Base-by-base conservation (phyloP, 2,797 vertebrate species). In the Acanthornis magna region DNA sequence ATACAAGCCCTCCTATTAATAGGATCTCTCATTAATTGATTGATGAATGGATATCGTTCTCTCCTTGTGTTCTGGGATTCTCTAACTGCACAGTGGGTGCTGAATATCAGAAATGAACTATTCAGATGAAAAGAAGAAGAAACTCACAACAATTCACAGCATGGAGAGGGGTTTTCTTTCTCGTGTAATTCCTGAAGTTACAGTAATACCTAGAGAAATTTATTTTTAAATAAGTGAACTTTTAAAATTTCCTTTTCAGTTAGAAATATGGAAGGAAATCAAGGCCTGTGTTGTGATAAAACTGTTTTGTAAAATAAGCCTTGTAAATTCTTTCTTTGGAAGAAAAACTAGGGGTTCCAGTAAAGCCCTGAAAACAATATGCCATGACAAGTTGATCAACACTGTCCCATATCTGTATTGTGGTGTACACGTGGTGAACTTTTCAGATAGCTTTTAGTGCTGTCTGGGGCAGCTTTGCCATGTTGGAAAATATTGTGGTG, bases 1-100 rank as follows among this genome's bases (percentile, higher is more conserved):
- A 85, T 88, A 94, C 18, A 54, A 84, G 47, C n/a, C 42, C 53
- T 42, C 53, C 42, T 89, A 76, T 81, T 90, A 78, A 85, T 71
- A 95, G 72, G 89, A 88, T 96, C 86, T 94, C 94, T 87, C 16
- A 32, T 96, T 96, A 88, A 92, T 55, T 88, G 68, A 63, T 78
- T 95, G 94, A 93, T 80, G 88, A 70, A 87, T 92, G 93, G 67
- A 51, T 81, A 93, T 83, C 12, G 17, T 96, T 96, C 62, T 96
- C 60, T 89, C 85, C 84, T 36, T 95, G 85, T 79, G 50, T 88
- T 96, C 57, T 96, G 91, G 95, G 94, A 95, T 76, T 95, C 77
- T 94, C 75, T 95, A 96, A 95, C 68, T 73, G 93, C 89, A 90
- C 88, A 88, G 88, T 74, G 73, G 60, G 40, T 89, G 71, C 78